phyloP scores from a whole-genome alignment of 2,888 invertebrate species.

The Lucinisca nassula region DNA sequence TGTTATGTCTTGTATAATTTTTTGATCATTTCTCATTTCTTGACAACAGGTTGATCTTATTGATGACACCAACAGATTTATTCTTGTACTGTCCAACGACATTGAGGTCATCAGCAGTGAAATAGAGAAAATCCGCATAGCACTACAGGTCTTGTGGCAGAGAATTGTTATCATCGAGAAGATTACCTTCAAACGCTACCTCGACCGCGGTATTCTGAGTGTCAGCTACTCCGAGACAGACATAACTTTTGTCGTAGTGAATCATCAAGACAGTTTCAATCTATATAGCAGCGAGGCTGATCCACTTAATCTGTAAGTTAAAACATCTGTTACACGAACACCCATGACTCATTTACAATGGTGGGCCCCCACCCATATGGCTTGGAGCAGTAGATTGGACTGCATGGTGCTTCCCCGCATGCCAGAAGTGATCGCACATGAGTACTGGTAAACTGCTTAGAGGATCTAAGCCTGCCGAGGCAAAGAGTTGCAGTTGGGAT shows the following conservation, averaged over 20 bases:
- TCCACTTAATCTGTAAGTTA: constrained; percentile 60
- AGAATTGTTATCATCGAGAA: constrained; percentile 75
- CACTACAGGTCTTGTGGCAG: constrained; percentile 67
- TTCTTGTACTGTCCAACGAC: constrained; percentile 93
- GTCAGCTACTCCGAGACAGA: constrained; percentile 69
- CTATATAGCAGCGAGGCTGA: constrained; percentile 63
- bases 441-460: too few species aligned
- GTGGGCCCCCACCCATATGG: neutral
- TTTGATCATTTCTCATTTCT: too few species aligned
- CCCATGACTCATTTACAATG: neutral
- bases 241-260: constrained; percentile 75
- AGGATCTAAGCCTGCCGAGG: too few species aligned
- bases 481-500: too few species aligned
- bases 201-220: constrained; percentile 53
- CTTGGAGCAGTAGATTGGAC: too few species aligned
- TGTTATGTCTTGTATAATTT: too few species aligned
- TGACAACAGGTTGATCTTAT: constrained; percentile 94
- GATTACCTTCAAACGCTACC: constrained; percentile 62
- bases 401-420: neutral
- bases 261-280: constrained; percentile 50
- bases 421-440: too few species aligned
- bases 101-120: constrained; percentile 89
- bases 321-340: neutral
- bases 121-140: constrained; percentile 68
- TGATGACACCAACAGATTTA: constrained; percentile 93